Evolutionary conservation across 2,888 invertebrate species (phyloP).

Genomic region (Tetranychus piercei): DNA sequence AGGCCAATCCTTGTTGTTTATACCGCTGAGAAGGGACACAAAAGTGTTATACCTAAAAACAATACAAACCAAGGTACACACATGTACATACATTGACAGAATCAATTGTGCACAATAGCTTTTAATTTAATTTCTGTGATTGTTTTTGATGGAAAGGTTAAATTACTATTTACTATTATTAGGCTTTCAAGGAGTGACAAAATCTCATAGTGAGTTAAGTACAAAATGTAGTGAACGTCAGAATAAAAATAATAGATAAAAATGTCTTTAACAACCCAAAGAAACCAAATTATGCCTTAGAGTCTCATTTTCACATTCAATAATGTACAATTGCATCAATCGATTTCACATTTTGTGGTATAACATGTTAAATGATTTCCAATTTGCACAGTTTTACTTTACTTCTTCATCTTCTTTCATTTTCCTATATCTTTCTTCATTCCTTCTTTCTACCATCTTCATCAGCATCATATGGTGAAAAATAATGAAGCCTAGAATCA

Average conservation of each 20-base stretch:
- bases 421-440: too few species aligned
- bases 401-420: too few species aligned
- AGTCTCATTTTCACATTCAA: not conserved
- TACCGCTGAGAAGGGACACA: conserved; percentile 32
- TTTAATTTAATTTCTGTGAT: too few species aligned
- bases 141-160: too few species aligned
- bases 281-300: not conserved
- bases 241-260: too few species aligned
- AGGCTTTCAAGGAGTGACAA: too few species aligned
- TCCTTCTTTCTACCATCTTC: not conserved
- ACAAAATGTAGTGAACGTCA: not conserved
- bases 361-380: not conserved
- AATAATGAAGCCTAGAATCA: too few species aligned
- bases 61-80: not conserved
- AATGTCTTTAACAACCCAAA: too few species aligned
- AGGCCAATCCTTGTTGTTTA: conserved; percentile 43
- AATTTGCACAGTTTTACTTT: not conserved
- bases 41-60: conserved; percentile 18
- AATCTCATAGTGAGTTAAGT: too few species aligned
- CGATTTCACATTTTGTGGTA: not conserved
- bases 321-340: not conserved
- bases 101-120: too few species aligned
- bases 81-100: too few species aligned
- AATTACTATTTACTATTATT: too few species aligned
- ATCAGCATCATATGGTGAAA: not conserved